Evolutionary conservation across 2,113 vertebrate genomes (phyloP).

Genomic region (Solenodon paradoxus): DNA sequence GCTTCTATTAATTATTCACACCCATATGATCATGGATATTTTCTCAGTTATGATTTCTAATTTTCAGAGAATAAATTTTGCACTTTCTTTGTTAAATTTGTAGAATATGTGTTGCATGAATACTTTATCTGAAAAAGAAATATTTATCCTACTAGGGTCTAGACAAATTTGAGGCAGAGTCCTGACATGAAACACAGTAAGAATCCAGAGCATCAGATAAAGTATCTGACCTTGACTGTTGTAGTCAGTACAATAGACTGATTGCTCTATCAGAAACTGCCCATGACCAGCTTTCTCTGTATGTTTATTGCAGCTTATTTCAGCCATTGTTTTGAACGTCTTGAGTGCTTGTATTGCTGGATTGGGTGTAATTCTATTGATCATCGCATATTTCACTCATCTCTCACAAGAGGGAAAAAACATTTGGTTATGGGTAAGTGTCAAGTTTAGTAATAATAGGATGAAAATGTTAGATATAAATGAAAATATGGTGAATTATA

Average conservation of each 20-base stretch:
- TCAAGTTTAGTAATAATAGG: background rate
- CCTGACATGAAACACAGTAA: background rate
- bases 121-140: background rate
- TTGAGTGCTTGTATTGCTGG: background rate
- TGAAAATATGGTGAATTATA: background rate
- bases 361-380: background rate
- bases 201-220: background rate
- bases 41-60: background rate
- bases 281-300: background rate
- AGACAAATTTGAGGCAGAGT: background rate
- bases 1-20: background rate
- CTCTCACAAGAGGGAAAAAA: background rate
- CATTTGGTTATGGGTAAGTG: slow-evolving; percentile 60
- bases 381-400: background rate
- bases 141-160: background rate
- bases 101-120: background rate
- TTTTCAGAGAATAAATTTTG: background rate
- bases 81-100: background rate
- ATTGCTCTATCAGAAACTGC: background rate
- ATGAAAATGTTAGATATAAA: background rate
- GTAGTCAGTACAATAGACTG: background rate
- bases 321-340: background rate
- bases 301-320: background rate
- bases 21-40: background rate
- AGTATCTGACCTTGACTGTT: background rate